Evolutionary conservation across 2,113 vertebrate species (phyloP), one percentile per base, ranked within the genome.

Genomic region (Coptodon bakossiorum): DNA sequence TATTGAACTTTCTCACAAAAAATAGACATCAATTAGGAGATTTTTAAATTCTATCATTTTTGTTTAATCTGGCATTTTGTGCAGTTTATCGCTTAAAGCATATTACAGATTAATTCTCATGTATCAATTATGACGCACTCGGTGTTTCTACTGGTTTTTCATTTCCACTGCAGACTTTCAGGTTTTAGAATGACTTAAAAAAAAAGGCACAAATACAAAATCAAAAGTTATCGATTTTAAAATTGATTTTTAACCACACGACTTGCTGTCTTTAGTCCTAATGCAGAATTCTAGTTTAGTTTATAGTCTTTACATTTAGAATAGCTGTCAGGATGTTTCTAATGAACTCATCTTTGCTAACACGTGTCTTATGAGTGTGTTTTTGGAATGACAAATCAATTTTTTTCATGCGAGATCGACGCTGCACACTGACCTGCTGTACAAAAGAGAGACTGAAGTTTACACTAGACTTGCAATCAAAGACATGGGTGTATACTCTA

Each of bases 391-490:
- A 78, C 22, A 27, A 68, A 68, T 57, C 3, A 3, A 27, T 79
- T 73, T 66, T n/a, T 66, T 66, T 12, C 13, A 66, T 24, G 12
- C 3, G 61, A 50, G 17, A 2, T 82, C 10, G 10, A 40, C 9
- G 7, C 17, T 38, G 29, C 73, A 80, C 82, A 48, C 73, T 83
- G 71, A 87, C 57, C 89, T 43, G 54, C 78, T 87, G 36, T 14
- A 36, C 34, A 83, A 56, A 53, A 36, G 29, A 83, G 48, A 80
- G 48, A 82, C 59, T 80, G 52, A 17, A 50, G 88, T 88, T 92
- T 80, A 83, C 83, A 89, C 66, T 86, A 71, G 48, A 84, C 29
- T n/a, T 89, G 27, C 85, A 87, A 16, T 90, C 89, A 89, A 81
- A 85, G 57, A 38, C 52, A 82, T 36, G 36, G 13, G 45, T 50